Evolutionary conservation across 1,140 invertebrate genomes (phyloP).

Genomic region (Drosophila bocqueti): DNA sequence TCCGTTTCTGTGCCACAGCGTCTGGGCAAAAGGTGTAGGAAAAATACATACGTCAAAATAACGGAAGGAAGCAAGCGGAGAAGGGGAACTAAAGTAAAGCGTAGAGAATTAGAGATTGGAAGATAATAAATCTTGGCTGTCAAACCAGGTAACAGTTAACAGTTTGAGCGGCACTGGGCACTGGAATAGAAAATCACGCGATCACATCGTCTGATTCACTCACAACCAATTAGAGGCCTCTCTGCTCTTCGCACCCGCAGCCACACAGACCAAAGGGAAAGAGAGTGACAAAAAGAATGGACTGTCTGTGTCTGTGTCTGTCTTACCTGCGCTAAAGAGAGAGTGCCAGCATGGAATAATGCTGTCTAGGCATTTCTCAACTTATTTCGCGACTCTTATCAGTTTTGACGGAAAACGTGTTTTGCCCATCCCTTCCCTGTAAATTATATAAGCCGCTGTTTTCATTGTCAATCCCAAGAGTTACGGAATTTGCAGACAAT

Average conservation of each 20-base stretch:
- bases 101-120: background rate
- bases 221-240: constrained; percentile 63
- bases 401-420: constrained; percentile 14
- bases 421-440: constrained; percentile 14
- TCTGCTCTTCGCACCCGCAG: constrained; percentile 23
- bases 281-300: constrained; percentile 16
- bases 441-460: constrained; percentile 4
- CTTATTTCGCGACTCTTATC: constrained; percentile 19
- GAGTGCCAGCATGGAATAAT: constrained; percentile 15
- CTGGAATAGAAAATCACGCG: constrained; percentile 63
- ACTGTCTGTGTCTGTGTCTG: background rate
- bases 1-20: constrained; percentile 60
- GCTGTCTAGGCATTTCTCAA: constrained; percentile 30
- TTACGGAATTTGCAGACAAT: background rate
- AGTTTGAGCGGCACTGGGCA: constrained; percentile 44
- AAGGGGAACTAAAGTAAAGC: background rate
- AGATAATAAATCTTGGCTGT: constrained; percentile 11
- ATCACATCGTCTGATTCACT: constrained; percentile 73
- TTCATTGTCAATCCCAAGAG: constrained; percentile 4
- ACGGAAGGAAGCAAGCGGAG: background rate
- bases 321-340: constrained; percentile 8
- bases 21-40: constrained; percentile 21
- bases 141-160: constrained; percentile 27
- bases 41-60: constrained; percentile 3
- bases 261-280: constrained; percentile 14